Base-by-base conservation (phyloP, 2,888 invertebrate genomes). In the Tortrix viridana region DNA sequence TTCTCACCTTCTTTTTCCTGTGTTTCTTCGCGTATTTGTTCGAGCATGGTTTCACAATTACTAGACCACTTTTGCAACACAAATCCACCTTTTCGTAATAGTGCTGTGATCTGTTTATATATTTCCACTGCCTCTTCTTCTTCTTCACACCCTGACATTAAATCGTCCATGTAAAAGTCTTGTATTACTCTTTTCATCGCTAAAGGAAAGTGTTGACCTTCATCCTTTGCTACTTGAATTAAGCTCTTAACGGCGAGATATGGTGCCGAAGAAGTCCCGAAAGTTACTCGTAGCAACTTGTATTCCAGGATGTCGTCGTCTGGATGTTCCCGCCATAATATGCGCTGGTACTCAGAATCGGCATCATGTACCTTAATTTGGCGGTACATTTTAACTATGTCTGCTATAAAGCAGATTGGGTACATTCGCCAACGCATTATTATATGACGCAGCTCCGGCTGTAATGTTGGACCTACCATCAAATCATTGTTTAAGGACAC, bases 371-470 rank as follows among this genome's bases (percentile, higher is more conserved):
- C 55, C 48, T 54, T 60, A 0, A 73, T 59, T 46, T 67, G 67
- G 0, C 69, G 55, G 48, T 75, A 79, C 75, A 80, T 79, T 66
- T 78, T 74, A n/a, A 67, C 63, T 6, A 76, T 67, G 52, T 71
- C 70, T 12, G 66, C 69, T 2, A 57, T 48, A n/a, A 71, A 20
- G 48, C 67, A 63, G n/a, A 70, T 63, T 9, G 54, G 57, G 43
- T 68, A 50, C 14, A 12, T 47, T 26, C 71, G 56, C 70, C 71
- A 77, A 44, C 73, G 57, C 60, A 73, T 67, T 6, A 76, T 23
- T 1, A 76, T 65, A 14, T 69, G 61, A 19, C 73, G 68, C 43
- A 76, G 16, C 26, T 73, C 69, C 14, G 70, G 63, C 65, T 76
- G 76, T 16, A 74, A 59, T 1, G 60, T 65, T 6, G 74, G 71